Evolutionary conservation across 2,113 vertebrate species (phyloP).

Genomic region (Platanista minor): DNA sequence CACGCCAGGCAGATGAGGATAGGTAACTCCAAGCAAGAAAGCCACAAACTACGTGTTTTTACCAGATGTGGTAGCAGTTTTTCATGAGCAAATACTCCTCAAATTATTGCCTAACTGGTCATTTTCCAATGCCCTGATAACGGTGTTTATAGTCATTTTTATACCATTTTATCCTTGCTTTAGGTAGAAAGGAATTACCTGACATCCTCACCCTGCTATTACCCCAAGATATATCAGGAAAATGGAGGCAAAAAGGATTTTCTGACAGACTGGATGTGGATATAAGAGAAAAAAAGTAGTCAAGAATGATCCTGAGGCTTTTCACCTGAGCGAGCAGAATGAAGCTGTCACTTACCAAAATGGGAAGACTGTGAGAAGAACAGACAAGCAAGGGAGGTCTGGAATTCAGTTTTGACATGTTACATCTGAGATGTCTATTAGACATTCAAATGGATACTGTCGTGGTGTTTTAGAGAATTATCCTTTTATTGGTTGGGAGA

Average conservation of each 20-base stretch:
- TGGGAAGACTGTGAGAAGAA: background rate
- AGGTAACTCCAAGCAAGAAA: background rate
- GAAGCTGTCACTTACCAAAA: background rate
- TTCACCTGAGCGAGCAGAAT: background rate
- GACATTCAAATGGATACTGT: background rate
- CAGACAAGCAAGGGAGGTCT: background rate
- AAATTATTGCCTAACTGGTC: background rate
- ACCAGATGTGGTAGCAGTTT: background rate
- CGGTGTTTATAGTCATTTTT: background rate
- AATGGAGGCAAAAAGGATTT: background rate
- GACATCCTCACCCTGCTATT: background rate
- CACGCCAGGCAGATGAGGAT: background rate
- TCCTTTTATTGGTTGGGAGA: background rate
- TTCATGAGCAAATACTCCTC: background rate
- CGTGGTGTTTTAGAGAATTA: background rate
- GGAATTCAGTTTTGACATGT: background rate
- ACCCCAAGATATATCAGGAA: background rate
- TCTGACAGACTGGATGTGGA: background rate
- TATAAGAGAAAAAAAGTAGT: background rate
- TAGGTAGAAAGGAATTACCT: background rate
- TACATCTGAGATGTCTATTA: background rate
- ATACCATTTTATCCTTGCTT: conserved; percentile 16
- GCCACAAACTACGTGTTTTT: background rate
- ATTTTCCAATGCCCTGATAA: background rate
- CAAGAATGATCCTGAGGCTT: background rate